Evolutionary conservation across 2,797 vertebrate species (phyloP).

Genomic region (Falco columbarius): DNA sequence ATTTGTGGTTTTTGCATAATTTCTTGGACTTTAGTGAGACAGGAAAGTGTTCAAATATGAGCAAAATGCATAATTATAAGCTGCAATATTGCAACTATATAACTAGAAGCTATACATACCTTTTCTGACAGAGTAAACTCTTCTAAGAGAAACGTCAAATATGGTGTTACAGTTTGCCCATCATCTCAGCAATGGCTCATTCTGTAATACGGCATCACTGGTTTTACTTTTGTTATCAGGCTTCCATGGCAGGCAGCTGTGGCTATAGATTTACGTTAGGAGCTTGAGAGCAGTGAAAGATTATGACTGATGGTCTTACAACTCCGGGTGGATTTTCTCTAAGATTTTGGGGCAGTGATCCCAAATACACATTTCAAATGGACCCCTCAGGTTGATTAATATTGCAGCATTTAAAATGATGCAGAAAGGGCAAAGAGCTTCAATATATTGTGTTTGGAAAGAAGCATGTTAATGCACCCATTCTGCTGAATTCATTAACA

Average conservation of each 20-base stretch:
- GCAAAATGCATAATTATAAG: neutral
- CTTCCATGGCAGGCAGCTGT: neutral
- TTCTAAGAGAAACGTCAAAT: neutral
- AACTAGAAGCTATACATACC: neutral
- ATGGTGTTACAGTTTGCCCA: neutral
- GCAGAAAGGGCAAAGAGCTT: neutral
- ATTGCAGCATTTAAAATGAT: neutral
- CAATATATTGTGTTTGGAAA: neutral
- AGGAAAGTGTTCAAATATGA: neutral
- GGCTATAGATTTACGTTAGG: neutral
- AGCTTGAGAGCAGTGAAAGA: neutral
- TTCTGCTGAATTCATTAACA: neutral
- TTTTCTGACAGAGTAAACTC: neutral
- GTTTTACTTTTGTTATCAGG: accelerated
- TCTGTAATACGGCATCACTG: accelerated
- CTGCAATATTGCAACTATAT: neutral
- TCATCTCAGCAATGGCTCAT: neutral
- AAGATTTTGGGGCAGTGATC: neutral
- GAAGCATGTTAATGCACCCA: neutral
- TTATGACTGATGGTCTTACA: neutral
- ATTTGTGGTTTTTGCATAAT: neutral
- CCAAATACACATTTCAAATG: neutral
- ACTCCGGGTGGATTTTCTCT: neutral
- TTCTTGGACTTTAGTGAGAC: neutral
- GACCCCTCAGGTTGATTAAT: neutral